These are phyloP conservation scores for Trachemys scripta DNA, from an alignment of 2,113 vertebrate species.

Conservation along the genomic window DNA sequence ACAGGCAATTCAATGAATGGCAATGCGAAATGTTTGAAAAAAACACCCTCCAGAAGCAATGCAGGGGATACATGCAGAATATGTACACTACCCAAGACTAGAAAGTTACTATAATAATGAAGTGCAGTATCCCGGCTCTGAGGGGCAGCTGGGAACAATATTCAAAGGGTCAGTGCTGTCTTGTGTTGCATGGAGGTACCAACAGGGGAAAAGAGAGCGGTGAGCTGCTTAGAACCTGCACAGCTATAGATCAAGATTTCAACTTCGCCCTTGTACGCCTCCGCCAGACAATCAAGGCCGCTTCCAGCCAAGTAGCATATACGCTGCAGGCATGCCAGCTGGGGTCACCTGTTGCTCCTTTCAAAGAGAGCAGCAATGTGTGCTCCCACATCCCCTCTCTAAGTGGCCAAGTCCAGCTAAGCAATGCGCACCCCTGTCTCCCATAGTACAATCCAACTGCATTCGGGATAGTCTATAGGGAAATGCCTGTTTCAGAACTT, in stretches of 20 bases:
- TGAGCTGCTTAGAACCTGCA: fast-evolving
- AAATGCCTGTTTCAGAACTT: background rate
- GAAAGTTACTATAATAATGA: background rate
- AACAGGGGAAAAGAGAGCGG: background rate
- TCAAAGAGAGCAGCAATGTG: background rate
- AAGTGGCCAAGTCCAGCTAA: background rate
- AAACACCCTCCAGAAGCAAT: fast-evolving
- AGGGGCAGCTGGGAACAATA: background rate
- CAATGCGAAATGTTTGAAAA: background rate
- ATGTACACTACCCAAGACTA: background rate
- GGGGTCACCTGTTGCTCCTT: background rate
- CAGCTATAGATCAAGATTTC: background rate
- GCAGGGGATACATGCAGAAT: background rate
- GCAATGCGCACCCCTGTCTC: background rate
- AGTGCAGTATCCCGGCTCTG: background rate
- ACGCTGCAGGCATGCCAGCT: fast-evolving
- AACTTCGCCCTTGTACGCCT: background rate
- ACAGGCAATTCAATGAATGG: background rate
- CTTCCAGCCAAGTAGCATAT: background rate
- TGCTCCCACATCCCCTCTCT: background rate
- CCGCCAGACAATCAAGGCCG: fast-evolving
- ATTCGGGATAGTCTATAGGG: fast-evolving
- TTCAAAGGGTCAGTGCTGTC: background rate
- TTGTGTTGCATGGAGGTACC: background rate
- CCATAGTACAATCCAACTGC: constrained; percentile 10